Evolutionary conservation across 2,888 invertebrate genomes (phyloP), one percentile per base, ranked within the genome.

Genomic region (Graphium colonna): DNA sequence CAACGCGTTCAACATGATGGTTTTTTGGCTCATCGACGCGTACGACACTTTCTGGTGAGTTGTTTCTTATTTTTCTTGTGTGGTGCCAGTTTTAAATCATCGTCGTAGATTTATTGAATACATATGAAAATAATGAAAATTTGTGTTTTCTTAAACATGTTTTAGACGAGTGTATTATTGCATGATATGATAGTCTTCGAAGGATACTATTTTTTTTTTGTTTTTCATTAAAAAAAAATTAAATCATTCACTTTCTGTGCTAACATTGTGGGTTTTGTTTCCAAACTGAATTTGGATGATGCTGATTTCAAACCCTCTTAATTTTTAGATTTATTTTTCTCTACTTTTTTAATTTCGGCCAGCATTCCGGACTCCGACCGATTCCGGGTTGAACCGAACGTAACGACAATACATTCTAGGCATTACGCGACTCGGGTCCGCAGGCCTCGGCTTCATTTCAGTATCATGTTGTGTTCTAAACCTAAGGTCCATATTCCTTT

Each of bases 21-120:
- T 69, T 59, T 69, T 68, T 62, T 65, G 60, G 61, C 64, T 66
- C 59, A 62, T 68, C 58, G 56, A 59, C 52, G 67, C 67, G 53
- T 68, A 62, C 66, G 79, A 76, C 64, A 74, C 68, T 55, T 78
- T 79, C 56, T 84, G 85, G 87, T 87, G 63, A 84, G 86, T 75
- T 57, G 58, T 61, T 60, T 44, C 57, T 62, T 60, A 43, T 56
- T 59, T 51, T 58, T 50, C 56, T 47, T 3, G 8, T 8, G 17
- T 31, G 5, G 1, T 18, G 9, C 15, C 15, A 16, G 13, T 44
- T 43, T 1, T 21, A 43, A 21, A n/a, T 43, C 8, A 9, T 28
- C 26, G 7, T 15, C 9, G 8, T 42, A 3, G 9, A 40, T 43
- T 13, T 43, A 5, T 3, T 21, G 21, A 21, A 3, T 2, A 21